Percentiles rank a stretch among this genome's conserved stretches.
phyloP scores from a whole-genome alignment of 2,888 invertebrate species.

The Liodrosophila aerea region DNA sequence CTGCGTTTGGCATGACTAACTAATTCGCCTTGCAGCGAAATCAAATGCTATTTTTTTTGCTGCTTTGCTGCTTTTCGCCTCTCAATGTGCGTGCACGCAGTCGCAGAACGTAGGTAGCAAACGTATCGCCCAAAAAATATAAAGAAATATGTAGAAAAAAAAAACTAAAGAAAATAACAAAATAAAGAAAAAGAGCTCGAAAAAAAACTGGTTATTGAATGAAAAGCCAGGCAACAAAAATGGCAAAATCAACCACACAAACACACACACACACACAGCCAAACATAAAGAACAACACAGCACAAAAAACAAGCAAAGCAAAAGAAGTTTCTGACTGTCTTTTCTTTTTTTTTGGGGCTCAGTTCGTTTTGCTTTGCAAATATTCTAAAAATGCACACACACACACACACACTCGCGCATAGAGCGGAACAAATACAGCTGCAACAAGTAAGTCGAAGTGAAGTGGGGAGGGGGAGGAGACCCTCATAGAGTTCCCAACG shows the following conservation, averaged over 20 bases:
- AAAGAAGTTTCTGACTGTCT: slow-evolving; percentile 65
- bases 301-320: slow-evolving; percentile 37
- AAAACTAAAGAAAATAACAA: slow-evolving; percentile 28
- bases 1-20: slow-evolving; percentile 69
- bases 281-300: slow-evolving; percentile 19
- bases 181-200: slow-evolving; percentile 48
- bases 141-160: slow-evolving; percentile 20
- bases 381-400: slow-evolving; percentile 66
- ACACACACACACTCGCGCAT: slow-evolving; percentile 20
- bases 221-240: slow-evolving; percentile 64
- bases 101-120: slow-evolving; percentile 40
- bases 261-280: slow-evolving; percentile 18
- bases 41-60: slow-evolving; percentile 28
- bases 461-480: neutral
- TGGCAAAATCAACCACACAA: slow-evolving; percentile 44
- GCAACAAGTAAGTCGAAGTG: slow-evolving; percentile 27
- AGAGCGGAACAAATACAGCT: slow-evolving; percentile 40
- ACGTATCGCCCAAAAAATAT: slow-evolving; percentile 38
- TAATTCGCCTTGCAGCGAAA: slow-evolving; percentile 47
- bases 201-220: slow-evolving; percentile 78
- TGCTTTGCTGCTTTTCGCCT: too few species aligned
- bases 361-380: slow-evolving; percentile 51
- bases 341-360: slow-evolving; percentile 15
- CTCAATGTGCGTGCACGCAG: slow-evolving; percentile 55
- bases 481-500: slow-evolving; percentile 1